phyloP scores from a whole-genome alignment of 2,113 vertebrate genomes.

The Nesogale talazaci region DNA sequence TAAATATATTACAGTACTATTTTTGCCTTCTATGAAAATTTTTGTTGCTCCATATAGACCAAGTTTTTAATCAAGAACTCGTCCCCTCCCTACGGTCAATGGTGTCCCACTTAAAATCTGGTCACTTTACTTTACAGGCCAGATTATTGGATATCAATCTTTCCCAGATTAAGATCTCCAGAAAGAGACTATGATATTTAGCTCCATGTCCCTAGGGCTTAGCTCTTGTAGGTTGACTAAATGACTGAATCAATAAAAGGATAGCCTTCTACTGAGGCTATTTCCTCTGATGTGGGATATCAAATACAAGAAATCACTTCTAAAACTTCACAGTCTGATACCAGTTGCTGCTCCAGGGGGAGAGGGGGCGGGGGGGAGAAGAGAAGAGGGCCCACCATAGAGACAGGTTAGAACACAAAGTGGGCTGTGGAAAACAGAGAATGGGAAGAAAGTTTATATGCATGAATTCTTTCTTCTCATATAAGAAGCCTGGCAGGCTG shows the following conservation, averaged over 20 bases:
- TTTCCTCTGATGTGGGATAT: conserved; percentile 9
- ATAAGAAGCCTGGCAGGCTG: too few species aligned
- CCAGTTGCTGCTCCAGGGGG: neutral
- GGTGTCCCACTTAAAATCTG: too few species aligned
- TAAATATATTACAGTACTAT: too few species aligned
- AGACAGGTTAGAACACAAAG: neutral
- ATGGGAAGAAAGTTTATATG: neutral
- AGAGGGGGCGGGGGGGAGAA: too few species aligned
- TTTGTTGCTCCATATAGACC: too few species aligned
- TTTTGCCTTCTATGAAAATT: too few species aligned
- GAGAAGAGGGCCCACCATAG: neutral
- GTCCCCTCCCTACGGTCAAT: too few species aligned
- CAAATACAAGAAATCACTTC: neutral
- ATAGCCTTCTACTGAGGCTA: neutral
- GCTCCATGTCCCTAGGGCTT: neutral
- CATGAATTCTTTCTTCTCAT: too few species aligned
- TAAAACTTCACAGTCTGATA: neutral
- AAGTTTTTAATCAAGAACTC: too few species aligned
- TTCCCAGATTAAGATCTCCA: conserved; percentile 17
- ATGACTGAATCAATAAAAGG: neutral
- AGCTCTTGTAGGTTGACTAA: neutral
- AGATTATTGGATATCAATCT: conserved; percentile 47
- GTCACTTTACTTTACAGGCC: neutral
- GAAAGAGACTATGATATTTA: neutral
- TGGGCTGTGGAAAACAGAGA: neutral